These are phyloP conservation scores for Mesopsocus fuscifrons DNA, from an alignment of 2,888 invertebrate genomes.

Conservation along the genomic window DNA sequence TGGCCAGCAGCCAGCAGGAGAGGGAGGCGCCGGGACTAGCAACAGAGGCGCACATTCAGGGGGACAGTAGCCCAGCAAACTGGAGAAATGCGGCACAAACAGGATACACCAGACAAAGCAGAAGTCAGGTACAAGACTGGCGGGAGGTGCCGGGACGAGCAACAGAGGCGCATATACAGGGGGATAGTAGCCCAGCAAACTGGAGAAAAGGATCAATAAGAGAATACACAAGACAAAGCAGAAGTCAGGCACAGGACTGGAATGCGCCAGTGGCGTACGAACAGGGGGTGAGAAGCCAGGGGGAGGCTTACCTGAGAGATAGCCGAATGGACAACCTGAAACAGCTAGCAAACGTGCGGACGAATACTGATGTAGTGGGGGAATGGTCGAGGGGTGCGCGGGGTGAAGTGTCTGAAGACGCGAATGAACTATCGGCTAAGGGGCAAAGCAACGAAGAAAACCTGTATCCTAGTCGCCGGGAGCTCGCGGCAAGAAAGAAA, in stretches of 20 bases:
- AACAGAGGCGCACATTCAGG: constrained; percentile 18
- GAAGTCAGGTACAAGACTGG: not conserved
- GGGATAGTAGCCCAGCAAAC: not conserved
- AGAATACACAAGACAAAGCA: not conserved
- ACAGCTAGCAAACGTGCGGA: not conserved
- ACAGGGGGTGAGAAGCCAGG: too few relatives aligned
- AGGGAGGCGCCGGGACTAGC: constrained; percentile 23
- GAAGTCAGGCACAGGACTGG: not conserved
- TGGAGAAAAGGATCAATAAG: too few relatives aligned
- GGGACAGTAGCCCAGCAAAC: not conserved
- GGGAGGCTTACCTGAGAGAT: too few relatives aligned
- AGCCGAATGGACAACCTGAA: not conserved
- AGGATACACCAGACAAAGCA: not conserved
- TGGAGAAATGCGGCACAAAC: too few relatives aligned
- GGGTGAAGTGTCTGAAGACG: constrained; percentile 1
- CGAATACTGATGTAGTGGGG: not conserved
- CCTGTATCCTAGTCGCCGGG: constrained; percentile 16
- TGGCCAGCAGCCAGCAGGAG: not conserved
- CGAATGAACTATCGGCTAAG: not conserved
- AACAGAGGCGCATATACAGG: not conserved
- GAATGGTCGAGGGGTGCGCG: not conserved
- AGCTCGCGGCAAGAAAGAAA: constrained; percentile 12
- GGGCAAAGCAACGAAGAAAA: constrained; percentile 1
- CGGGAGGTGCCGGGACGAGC: not conserved
- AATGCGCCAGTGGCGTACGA: too few relatives aligned